phyloP scores from a whole-genome alignment of 2,888 invertebrate genomes.

The Phrixothrix hirtus region DNA sequence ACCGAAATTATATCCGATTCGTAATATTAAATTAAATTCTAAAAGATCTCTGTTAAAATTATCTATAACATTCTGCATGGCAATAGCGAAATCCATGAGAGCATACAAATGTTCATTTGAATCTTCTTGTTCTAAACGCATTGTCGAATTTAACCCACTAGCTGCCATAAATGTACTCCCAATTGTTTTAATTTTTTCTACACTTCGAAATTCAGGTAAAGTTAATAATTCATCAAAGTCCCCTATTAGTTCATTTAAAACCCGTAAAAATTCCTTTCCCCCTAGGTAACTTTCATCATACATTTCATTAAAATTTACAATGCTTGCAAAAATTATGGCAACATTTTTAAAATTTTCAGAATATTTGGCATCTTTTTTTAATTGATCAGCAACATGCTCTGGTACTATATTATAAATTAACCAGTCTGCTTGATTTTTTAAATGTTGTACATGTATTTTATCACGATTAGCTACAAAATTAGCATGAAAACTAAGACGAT shows the following conservation, averaged over 20 bases:
- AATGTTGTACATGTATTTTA: conserved; percentile 83
- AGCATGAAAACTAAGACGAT: conserved; percentile 89
- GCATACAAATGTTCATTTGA: conserved; percentile 81
- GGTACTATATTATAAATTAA: conserved; percentile 96
- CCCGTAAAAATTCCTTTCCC: conserved; percentile 91
- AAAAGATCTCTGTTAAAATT: conserved; percentile 88
- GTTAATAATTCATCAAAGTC: conserved; percentile 94
- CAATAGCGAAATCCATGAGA: conserved; percentile 90
- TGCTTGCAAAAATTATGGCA: conserved; percentile 93
- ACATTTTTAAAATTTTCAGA: conserved; percentile 92
- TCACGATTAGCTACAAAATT: conserved; percentile 89
- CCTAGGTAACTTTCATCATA: conserved; percentile 96
- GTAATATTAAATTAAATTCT: conserved; percentile 83
- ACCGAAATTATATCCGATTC: conserved; percentile 90
- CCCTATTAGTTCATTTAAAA: conserved; percentile 92
- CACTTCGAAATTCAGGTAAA: conserved; percentile 77
- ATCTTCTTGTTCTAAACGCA: conserved; percentile 69
- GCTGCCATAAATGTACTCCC: conserved; percentile 98
- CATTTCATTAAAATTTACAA: conserved; percentile 96
- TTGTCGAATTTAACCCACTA: conserved; percentile 85
- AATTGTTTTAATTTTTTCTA: conserved; percentile 98
- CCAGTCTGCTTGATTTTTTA: conserved; percentile 97
- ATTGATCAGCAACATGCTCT: conserved; percentile 89
- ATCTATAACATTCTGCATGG: conserved; percentile 84
- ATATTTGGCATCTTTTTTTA: conserved; percentile 91